These are phyloP conservation scores for Phaetusa simplex DNA, from an alignment of 2,113 vertebrate species.

Conservation along the genomic window DNA sequence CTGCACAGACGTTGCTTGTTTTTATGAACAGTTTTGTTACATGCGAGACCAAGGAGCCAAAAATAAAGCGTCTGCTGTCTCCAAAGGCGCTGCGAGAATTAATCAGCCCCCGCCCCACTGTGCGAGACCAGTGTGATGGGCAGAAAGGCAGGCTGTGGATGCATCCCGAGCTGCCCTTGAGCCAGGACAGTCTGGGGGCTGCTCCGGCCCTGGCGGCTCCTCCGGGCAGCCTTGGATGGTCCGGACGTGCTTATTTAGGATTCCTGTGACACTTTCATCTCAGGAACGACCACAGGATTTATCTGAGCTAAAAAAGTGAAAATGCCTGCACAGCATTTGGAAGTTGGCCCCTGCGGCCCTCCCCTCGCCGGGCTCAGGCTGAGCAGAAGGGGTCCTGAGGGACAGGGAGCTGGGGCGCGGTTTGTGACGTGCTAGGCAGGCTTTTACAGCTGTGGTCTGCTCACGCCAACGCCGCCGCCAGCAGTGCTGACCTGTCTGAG, in stretches of 20 bases:
- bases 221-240: background rate
- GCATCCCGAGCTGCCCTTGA: background rate
- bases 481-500: background rate
- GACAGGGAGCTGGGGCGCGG: fast-evolving
- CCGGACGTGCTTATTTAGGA: background rate
- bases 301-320: background rate
- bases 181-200: background rate
- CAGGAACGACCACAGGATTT: background rate
- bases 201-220: background rate
- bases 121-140: background rate
- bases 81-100: background rate
- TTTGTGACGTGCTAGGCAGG: background rate
- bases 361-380: background rate
- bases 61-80: background rate
- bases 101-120: background rate
- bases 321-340: background rate
- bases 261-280: background rate
- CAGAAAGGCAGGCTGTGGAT: background rate
- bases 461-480: fast-evolving
- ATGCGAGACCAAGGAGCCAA: background rate
- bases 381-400: background rate
- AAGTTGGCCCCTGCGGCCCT: background rate
- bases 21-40: background rate
- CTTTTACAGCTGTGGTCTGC: background rate
- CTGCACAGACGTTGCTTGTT: background rate